Evolutionary conservation across 1,140 invertebrate species (phyloP).

Genomic region (Platyura marginata): DNA sequence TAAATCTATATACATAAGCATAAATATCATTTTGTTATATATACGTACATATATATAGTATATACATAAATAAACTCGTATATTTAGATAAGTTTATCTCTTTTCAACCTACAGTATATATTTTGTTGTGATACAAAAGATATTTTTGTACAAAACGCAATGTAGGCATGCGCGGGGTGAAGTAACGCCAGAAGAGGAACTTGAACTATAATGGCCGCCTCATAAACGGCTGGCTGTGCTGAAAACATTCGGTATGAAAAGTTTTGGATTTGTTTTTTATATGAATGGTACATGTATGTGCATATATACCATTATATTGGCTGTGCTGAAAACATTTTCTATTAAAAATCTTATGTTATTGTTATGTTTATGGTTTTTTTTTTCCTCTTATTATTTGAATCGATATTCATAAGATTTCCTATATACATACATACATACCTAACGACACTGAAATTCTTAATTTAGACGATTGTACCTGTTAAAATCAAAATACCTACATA

Average conservation of each 20-base stretch:
- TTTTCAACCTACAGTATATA: no score
- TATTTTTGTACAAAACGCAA: background rate
- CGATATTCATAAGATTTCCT: no score
- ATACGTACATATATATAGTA: no score
- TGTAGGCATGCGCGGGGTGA: constrained; percentile 1
- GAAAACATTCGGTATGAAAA: background rate
- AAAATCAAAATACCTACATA: no score
- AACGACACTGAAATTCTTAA: no score
- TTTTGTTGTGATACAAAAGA: background rate
- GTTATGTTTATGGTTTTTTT: background rate
- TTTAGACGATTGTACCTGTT: no score
- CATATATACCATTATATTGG: background rate
- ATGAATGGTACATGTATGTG: background rate
- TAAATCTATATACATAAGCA: no score
- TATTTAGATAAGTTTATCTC: no score
- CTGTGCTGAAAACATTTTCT: background rate
- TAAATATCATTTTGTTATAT: no score
- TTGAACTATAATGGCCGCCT: constrained; percentile 2
- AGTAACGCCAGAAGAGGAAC: constrained; percentile 1
- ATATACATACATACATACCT: no score
- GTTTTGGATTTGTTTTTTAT: background rate
- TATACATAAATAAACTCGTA: no score
- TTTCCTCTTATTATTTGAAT: background rate
- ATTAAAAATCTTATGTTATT: background rate
- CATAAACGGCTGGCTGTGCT: background rate